These are phyloP conservation scores for Zoanthus gigantus DNA, from an alignment of 92 coral and sea anemone genomes.

Conservation along the genomic window DNA sequence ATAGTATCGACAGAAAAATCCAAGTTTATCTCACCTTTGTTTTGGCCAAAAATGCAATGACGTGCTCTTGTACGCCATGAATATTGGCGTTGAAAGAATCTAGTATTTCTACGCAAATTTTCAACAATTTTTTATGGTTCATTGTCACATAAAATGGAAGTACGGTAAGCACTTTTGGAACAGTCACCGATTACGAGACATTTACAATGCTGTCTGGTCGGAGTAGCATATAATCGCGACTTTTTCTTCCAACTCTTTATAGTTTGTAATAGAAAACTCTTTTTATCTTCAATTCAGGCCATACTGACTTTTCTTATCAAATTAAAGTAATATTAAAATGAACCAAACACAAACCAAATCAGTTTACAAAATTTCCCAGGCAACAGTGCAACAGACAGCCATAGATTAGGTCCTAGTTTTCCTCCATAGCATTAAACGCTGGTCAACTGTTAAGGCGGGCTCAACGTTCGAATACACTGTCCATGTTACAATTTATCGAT, in stretches of 20 bases:
- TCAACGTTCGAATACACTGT: background rate
- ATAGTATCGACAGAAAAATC: background rate
- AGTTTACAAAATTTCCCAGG: conserved; percentile 56
- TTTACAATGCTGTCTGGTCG: background rate
- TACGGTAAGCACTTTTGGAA: background rate
- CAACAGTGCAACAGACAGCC: conserved; percentile 20
- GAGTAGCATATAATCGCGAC: background rate
- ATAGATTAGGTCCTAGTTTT: conserved; percentile 15
- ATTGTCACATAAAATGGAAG: conserved; percentile 29
- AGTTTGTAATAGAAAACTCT: background rate
- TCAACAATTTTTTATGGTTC: conserved; percentile 81
- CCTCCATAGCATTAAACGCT: conserved; percentile 1
- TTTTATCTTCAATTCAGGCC: background rate
- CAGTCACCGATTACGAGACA: background rate
- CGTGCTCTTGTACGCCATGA: conserved; percentile 90
- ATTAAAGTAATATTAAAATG: background rate
- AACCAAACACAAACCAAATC: conserved; percentile 9
- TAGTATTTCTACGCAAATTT: conserved; percentile 73
- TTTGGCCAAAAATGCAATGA: conserved; percentile 72
- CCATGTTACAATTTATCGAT: too few species aligned
- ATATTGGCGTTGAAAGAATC: conserved; percentile 81
- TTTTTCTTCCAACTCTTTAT: background rate
- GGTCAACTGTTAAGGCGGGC: background rate
- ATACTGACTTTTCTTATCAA: background rate
- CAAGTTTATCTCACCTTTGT: conserved; percentile 63